Percentiles rank a stretch among this genome's conserved stretches.
Evolutionary conservation across 2,113 vertebrate species (phyloP).

Genomic region (Phylloscopus trochilus): DNA sequence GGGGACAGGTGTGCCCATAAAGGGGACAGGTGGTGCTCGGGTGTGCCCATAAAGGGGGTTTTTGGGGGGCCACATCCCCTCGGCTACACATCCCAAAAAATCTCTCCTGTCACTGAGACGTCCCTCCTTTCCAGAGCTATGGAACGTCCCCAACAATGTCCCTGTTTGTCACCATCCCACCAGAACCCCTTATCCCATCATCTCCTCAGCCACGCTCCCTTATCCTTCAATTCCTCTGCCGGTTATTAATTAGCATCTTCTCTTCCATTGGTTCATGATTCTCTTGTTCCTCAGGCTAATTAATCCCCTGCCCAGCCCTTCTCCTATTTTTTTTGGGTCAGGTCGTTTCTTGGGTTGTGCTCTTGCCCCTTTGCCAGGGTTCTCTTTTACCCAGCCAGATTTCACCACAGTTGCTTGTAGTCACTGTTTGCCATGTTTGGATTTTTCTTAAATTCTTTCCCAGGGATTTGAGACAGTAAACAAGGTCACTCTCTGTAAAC

Average conservation of each 20-base stretch:
- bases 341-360: fast-evolving
- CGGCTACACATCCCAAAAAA: background rate
- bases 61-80: background rate
- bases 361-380: background rate
- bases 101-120: fast-evolving
- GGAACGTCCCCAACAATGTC: background rate
- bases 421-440: too few relatives aligned
- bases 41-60: background rate
- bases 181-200: background rate
- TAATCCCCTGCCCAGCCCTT: background rate
- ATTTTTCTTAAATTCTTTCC: too few relatives aligned
- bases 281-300: fast-evolving
- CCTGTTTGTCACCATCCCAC: background rate
- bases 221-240: fast-evolving
- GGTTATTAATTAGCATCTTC: background rate
- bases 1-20: background rate
- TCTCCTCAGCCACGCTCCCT: background rate
- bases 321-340: fast-evolving
- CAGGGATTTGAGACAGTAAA: too few relatives aligned
- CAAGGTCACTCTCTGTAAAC: too few relatives aligned
- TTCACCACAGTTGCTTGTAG: fast-evolving
- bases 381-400: fast-evolving
- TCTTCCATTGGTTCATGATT: background rate
- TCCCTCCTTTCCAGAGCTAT: fast-evolving
- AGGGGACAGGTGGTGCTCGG: too few relatives aligned